phyloP scores from a whole-genome alignment of 2,113 vertebrate species.

The Passer montanus region DNA sequence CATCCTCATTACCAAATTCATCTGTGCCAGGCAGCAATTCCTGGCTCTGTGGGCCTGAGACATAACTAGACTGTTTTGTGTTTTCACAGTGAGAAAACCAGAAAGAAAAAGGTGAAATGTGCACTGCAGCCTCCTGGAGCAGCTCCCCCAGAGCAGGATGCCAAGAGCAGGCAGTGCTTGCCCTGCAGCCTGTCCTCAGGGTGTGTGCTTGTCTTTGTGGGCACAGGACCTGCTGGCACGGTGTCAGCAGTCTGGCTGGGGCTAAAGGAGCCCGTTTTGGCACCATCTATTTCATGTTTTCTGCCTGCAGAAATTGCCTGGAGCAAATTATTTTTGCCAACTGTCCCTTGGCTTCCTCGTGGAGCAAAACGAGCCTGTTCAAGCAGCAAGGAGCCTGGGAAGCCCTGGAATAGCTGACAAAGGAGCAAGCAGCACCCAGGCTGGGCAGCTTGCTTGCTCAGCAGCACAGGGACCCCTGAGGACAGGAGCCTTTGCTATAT shows the following conservation, averaged over 20 bases:
- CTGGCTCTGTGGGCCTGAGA: background rate
- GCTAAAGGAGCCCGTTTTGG: background rate
- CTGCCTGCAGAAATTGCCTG: background rate
- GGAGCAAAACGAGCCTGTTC: background rate
- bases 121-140: background rate
- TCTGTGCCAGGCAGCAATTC: background rate
- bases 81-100: background rate
- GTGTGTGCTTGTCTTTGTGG: background rate
- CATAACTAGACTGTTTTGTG: background rate
- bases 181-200: conserved; percentile 7
- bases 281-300: background rate
- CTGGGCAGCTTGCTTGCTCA: background rate
- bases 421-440: background rate
- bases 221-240: background rate
- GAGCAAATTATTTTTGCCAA: background rate
- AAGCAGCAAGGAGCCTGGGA: background rate
- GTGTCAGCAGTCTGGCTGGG: background rate
- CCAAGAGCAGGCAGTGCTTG: background rate
- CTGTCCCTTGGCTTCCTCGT: background rate
- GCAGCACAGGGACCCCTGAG: background rate
- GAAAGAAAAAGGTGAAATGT: background rate
- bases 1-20: background rate
- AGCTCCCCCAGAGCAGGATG: background rate
- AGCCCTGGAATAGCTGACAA: background rate
- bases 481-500: background rate